Base-by-base conservation (phyloP, 2,113 vertebrate genomes). In the Upupa epops region DNA sequence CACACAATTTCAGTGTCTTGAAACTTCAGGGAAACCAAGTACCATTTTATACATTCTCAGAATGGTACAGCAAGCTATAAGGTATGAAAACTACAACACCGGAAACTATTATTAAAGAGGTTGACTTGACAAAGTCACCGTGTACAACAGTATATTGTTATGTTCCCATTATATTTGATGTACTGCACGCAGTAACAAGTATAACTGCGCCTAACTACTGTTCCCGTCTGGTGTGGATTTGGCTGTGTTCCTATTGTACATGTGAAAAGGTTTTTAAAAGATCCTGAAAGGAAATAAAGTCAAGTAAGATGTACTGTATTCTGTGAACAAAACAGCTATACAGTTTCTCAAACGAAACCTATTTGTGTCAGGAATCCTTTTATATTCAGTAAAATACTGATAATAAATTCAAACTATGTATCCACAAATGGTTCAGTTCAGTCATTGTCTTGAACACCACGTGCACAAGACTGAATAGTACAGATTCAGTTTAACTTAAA, bases 341-440 rank as follows among this genome's bases (percentile, higher is more conserved):
- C 22, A 17, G 36, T 68, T 88, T 56, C 77, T 88, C 83, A 90
- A 79, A 90, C 29, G 88, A 74, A 63, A 40, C 36, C 66, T 32
- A 75, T 60, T 81, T 83, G 45, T 88, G 65, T 51, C 89, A 92
- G 37, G 54, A 81, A 86, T 72, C 73, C 65, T 75, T 90, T 78
- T 75, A 74, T 64, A 75, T 19, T 88, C 65, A 40, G 34, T 14
- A 72, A 74, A 77, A 78, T 18, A 31, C 58, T 64, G 19, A 34
- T 90, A 86, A 90, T 81, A 92, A 88, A 93, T 71, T 86, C 86
- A 83, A 93, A 84, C 70, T 37, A 68, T 49, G 32, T 22, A 74
- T 31, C 65, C 88, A 40, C 19, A 86, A 88, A 82, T 78, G 17
- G 45, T 64, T 92, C 64, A 36, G 46, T 54, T 86, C 55, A 37